A percentile compares a stretch with the other conserved stretches of the same genome.
These are phyloP conservation scores for Entomyzon cyanotis DNA, from an alignment of 2,113 vertebrate species.

Conservation along the genomic window DNA sequence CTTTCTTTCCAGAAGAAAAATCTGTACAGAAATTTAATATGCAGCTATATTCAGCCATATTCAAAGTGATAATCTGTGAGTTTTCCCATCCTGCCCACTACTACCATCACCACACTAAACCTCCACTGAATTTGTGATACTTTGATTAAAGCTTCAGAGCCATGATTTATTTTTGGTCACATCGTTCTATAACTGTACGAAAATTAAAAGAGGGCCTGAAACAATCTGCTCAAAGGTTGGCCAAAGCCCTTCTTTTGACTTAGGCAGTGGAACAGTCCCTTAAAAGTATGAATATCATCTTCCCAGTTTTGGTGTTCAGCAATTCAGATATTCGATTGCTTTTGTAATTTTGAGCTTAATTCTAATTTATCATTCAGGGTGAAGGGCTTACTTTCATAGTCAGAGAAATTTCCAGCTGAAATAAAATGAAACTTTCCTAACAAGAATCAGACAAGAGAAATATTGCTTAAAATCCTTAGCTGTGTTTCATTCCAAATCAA, in stretches of 20 bases:
- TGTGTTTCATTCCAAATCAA: constrained; percentile 22
- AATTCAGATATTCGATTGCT: neutral
- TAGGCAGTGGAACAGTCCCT: neutral
- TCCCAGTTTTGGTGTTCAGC: neutral
- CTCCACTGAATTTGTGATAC: neutral
- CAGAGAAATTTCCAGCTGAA: neutral
- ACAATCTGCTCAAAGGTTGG: neutral
- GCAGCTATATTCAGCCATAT: neutral
- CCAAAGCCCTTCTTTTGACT: neutral
- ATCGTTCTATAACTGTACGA: neutral
- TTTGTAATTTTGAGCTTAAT: neutral
- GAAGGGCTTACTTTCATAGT: neutral
- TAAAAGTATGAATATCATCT: neutral
- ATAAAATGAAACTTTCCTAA: neutral
- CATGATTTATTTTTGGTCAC: neutral
- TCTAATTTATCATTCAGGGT: neutral
- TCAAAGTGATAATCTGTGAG: neutral
- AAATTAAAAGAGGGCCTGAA: neutral
- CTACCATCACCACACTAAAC: neutral
- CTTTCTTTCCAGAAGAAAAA: neutral
- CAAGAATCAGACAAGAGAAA: neutral
- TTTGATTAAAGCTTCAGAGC: neutral
- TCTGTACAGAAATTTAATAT: neutral
- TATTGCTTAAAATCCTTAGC: constrained; percentile 21
- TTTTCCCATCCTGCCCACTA: neutral